Conservation (phyloP, 2,113 vertebrate genomes). For the Onychostoma macrolepis region DNA sequence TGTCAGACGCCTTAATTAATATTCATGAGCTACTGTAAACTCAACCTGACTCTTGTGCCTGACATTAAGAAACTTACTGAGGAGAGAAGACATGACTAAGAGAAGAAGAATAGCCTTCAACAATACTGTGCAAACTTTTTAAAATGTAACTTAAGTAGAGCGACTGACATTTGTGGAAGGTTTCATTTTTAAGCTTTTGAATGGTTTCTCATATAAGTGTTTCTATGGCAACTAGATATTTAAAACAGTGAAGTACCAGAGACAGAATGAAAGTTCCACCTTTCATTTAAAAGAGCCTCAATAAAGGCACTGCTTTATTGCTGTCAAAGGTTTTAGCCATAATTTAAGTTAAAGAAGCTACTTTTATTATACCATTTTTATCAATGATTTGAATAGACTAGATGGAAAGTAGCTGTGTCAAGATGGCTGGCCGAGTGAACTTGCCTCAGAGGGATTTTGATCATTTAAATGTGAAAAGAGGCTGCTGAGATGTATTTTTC, state of each 20-base stretch:
- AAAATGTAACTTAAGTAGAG: neutral
- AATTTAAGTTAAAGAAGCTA: neutral
- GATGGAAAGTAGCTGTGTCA: neutral
- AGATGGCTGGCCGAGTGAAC: neutral
- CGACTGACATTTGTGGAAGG: conserved; percentile 8
- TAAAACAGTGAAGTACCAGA: conserved; percentile 8
- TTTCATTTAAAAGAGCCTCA: neutral
- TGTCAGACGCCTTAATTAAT: neutral
- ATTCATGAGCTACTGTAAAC: neutral
- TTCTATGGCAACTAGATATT: conserved; percentile 18
- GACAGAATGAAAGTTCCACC: conserved; percentile 3
- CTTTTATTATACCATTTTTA: neutral
- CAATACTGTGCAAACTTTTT: conserved; percentile 4
- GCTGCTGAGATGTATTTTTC: neutral
- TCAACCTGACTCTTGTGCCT: neutral
- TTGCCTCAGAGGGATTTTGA: neutral
- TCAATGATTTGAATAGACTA: neutral
- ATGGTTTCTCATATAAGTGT: conserved; percentile 5
- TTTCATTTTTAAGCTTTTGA: neutral
- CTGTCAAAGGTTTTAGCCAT: conserved; percentile 13
- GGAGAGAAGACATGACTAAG: neutral
- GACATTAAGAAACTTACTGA: neutral
- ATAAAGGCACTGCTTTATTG: conserved; percentile 1
- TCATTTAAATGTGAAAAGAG: neutral
- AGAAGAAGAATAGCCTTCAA: neutral